Evolutionary conservation across 2,797 vertebrate genomes (phyloP).

Genomic region (Danio kyathit): DNA sequence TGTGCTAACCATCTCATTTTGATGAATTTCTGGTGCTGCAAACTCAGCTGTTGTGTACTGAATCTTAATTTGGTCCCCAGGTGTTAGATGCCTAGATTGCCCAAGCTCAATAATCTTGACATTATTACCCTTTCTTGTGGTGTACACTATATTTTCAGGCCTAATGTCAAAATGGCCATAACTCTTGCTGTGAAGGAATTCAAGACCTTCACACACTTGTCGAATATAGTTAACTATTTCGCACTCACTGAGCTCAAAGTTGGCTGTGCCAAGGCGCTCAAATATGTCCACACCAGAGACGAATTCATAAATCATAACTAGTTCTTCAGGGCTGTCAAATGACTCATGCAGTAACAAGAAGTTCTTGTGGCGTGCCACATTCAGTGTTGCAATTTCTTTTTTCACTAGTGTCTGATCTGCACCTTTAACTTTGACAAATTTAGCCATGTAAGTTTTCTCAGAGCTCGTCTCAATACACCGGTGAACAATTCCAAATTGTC

Average conservation of each 20-base stretch:
- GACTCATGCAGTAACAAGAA: constrained; percentile 93
- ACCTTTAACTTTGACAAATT: constrained; percentile 98
- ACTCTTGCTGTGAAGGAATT: constrained; percentile 89
- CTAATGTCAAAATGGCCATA: constrained; percentile 97
- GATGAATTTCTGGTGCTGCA: constrained; percentile 96
- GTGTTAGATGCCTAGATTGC: constrained; percentile 91
- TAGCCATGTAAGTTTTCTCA: constrained; percentile 97
- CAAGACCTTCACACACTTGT: constrained; percentile 93
- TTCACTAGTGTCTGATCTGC: constrained; percentile 95
- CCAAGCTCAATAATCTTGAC: constrained; percentile 98
- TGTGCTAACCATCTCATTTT: constrained; percentile 92
- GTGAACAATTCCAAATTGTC: constrained; percentile 95
- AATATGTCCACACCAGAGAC: constrained; percentile 97
- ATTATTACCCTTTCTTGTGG: constrained; percentile 87
- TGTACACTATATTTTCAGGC: constrained; percentile 96
- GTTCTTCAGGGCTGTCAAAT: constrained; percentile 95
- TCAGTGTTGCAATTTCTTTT: constrained; percentile 96
- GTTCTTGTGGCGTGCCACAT: constrained; percentile 89
- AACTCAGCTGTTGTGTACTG: constrained; percentile 94
- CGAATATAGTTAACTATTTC: constrained; percentile 90
- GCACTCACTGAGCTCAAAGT: constrained; percentile 93
- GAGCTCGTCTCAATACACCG: constrained; percentile 90
- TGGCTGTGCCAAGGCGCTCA: constrained; percentile 88
- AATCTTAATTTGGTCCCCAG: constrained; percentile 93
- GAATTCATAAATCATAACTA: constrained; percentile 98